Conservation (phyloP, 1,140 invertebrate genomes). For the Neodiprion virginianus region DNA sequence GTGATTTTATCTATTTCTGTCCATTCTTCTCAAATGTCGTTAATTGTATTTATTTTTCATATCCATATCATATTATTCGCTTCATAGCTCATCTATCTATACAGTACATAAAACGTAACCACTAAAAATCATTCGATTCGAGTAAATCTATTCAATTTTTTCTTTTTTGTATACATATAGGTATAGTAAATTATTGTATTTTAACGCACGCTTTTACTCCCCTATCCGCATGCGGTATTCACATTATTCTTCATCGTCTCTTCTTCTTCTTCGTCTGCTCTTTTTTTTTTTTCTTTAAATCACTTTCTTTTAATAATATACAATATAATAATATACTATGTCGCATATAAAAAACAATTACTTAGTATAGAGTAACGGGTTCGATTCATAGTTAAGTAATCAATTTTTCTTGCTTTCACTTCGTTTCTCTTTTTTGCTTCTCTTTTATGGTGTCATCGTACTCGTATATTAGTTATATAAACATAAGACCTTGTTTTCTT, state of each 20-base stretch:
- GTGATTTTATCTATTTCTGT: not conserved
- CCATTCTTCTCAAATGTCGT: not conserved
- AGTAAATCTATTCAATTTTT: constrained; percentile 36
- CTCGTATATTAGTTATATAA: constrained; percentile 27
- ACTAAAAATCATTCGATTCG: constrained; percentile 47
- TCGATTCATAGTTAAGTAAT: constrained; percentile 52
- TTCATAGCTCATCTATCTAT: constrained; percentile 29
- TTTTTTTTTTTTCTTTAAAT: constrained; percentile 41
- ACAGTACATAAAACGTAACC: constrained; percentile 50
- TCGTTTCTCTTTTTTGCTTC: constrained; percentile 4
- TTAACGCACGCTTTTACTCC: no score
- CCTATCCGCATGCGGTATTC: not conserved
- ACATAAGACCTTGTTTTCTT: constrained; percentile 41
- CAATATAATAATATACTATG: constrained; percentile 58
- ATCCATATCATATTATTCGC: constrained; percentile 23
- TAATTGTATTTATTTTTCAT: not conserved
- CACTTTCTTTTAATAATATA: constrained; percentile 43
- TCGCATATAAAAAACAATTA: constrained; percentile 61
- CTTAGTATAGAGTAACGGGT: constrained; percentile 59
- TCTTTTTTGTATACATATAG: constrained; percentile 16
- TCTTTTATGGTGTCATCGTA: not conserved
- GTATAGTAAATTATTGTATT: no score
- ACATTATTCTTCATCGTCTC: not conserved
- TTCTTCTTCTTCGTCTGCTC: constrained; percentile 24
- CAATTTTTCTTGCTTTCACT: constrained; percentile 15